phyloP scores from a whole-genome alignment of 2,888 invertebrate species.

The Pristionchus fissidentatus region DNA sequence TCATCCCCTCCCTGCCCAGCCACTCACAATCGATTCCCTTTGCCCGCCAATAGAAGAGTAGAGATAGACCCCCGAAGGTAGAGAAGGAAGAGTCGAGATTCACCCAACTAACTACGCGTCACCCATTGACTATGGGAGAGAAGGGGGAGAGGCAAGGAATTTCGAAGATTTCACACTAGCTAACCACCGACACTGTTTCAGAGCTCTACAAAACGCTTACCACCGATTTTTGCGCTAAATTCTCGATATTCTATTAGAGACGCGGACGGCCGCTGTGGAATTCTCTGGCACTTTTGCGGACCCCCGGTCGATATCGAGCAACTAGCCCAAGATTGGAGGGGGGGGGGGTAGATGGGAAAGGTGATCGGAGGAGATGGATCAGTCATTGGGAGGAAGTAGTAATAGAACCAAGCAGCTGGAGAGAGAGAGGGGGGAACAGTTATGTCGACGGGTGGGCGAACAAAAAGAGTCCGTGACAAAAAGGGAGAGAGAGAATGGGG shows the following conservation, averaged over 20 bases:
- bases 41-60: slow-evolving; percentile 31
- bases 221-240: too few species aligned
- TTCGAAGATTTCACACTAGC: too few species aligned
- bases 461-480: slow-evolving; percentile 11
- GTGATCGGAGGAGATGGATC: slow-evolving; percentile 30
- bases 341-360: neutral
- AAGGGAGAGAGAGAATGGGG: neutral
- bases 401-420: neutral
- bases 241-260: too few species aligned
- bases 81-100: slow-evolving; percentile 30
- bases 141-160: too few species aligned
- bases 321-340: neutral
- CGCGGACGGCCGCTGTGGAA: too few species aligned
- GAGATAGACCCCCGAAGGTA: slow-evolving; percentile 26
- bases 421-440: neutral
- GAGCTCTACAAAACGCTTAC: too few species aligned
- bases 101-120: neutral
- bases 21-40: slow-evolving; percentile 35
- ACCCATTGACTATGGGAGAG: neutral
- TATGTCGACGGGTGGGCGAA: neutral
- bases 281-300: too few species aligned
- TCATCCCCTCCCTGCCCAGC: slow-evolving; percentile 41
- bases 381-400: neutral
- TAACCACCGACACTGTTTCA: too few species aligned
- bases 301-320: neutral